These are phyloP conservation scores for Chrysina gloriosa DNA, from an alignment of 2,888 invertebrate genomes.

Conservation along the genomic window DNA sequence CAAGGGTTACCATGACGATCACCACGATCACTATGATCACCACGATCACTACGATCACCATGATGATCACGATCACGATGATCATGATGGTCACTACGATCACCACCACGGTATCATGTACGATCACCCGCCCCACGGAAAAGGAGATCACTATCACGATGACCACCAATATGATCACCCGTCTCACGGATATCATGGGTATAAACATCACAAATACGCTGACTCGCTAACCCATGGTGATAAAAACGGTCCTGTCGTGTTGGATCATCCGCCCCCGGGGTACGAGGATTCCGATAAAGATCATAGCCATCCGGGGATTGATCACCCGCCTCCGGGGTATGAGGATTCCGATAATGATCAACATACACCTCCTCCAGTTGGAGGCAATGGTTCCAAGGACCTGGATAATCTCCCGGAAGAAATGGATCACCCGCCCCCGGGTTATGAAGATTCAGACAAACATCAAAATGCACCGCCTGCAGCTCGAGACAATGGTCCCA, in stretches of 20 bases:
- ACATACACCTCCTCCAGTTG: neutral
- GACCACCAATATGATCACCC: neutral
- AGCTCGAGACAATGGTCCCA: neutral
- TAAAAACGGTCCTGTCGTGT: neutral
- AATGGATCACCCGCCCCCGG: constrained; percentile 15
- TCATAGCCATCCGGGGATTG: neutral
- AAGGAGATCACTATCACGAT: neutral
- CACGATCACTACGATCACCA: neutral
- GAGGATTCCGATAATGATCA: neutral
- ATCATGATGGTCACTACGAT: too few relatives aligned
- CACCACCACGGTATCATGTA: too few relatives aligned
- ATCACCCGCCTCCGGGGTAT: neutral
- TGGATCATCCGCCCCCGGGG: neutral
- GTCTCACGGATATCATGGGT: neutral
- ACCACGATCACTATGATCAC: too few relatives aligned
- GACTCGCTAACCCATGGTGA: too few relatives aligned
- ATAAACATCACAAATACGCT: too few relatives aligned
- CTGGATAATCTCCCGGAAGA: neutral
- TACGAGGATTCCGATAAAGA: neutral
- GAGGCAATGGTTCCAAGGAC: neutral
- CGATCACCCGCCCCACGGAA: too few relatives aligned
- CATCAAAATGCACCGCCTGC: neutral
- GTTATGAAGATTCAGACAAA: neutral
- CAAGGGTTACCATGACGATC: neutral
- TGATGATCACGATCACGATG: neutral